A percentile compares a stretch with the other conserved stretches of the same genome.
Conservation (phyloP, 2,888 invertebrate species). For the Orthosia gothica region DNA sequence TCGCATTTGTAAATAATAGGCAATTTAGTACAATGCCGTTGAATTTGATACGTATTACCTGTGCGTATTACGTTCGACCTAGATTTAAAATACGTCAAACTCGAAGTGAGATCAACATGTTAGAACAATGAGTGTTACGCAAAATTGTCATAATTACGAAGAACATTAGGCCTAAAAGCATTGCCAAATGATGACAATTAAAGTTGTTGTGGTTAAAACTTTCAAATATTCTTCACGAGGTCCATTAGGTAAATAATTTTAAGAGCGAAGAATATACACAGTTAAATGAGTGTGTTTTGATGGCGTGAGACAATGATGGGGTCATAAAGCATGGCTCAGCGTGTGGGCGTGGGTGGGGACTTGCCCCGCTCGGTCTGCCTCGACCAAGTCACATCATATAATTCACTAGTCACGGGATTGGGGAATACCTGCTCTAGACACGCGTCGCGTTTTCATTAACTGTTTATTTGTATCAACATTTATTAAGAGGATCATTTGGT, state of each 20-base stretch:
- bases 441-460: background rate
- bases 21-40: constrained; percentile 41
- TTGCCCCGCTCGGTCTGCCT: constrained; percentile 14
- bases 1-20: constrained; percentile 48
- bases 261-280: background rate
- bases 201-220: constrained; percentile 15
- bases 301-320: constrained; percentile 35
- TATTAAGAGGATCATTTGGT: background rate
- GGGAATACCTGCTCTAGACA: constrained; percentile 58
- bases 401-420: constrained; percentile 14
- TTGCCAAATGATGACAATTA: constrained; percentile 51
- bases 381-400: constrained; percentile 25
- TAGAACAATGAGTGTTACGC: constrained; percentile 26
- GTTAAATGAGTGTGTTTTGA: constrained; percentile 28
- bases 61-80: constrained; percentile 38
- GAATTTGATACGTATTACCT: constrained; percentile 31
- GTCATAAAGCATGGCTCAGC: constrained; percentile 34
- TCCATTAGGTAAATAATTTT: constrained; percentile 24
- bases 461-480: background rate
- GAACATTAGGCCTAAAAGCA: constrained; percentile 14
- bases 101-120: constrained; percentile 13
- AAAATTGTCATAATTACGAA: constrained; percentile 21
- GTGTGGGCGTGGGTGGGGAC: constrained; percentile 45
- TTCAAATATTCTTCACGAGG: constrained; percentile 16
- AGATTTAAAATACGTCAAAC: constrained; percentile 29